These are phyloP conservation scores for Gymnarchus niloticus DNA, from an alignment of 2,113 vertebrate species.

Conservation along the genomic window DNA sequence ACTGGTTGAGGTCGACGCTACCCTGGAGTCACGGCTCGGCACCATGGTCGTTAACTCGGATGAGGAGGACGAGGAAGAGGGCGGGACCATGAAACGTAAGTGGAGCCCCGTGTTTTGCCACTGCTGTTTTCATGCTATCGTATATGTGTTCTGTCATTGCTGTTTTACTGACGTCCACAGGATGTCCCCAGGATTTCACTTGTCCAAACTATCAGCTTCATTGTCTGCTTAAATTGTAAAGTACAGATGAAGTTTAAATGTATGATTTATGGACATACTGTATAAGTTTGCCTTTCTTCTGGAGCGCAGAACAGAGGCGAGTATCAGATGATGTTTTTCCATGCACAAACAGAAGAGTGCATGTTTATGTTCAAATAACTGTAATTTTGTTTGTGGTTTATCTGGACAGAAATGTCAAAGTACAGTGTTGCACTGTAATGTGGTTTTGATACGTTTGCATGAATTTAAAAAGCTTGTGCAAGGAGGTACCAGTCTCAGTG, in stretches of 20 bases:
- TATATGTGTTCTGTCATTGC: neutral
- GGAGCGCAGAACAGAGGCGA: neutral
- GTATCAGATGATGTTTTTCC: neutral
- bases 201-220: neutral
- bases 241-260: neutral
- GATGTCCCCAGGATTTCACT: conserved; percentile 2
- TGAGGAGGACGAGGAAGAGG: conserved; percentile 73
- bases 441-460: neutral
- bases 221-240: neutral
- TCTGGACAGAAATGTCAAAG: neutral
- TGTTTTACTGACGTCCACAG: neutral
- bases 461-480: neutral
- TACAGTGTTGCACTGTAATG: neutral
- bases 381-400: no score
- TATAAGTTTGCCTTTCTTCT: neutral
- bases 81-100: conserved; percentile 86
- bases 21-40: conserved; percentile 73
- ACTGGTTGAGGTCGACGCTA: conserved; percentile 75
- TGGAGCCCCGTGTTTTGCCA: neutral
- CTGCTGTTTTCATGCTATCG: neutral
- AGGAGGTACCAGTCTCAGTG: neutral
- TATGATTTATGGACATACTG: neutral
- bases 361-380: neutral
- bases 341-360: neutral
- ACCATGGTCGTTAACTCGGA: conserved; percentile 92